Base-by-base conservation (phyloP, 2,888 invertebrate genomes). In the Therioaphis trifolii region DNA sequence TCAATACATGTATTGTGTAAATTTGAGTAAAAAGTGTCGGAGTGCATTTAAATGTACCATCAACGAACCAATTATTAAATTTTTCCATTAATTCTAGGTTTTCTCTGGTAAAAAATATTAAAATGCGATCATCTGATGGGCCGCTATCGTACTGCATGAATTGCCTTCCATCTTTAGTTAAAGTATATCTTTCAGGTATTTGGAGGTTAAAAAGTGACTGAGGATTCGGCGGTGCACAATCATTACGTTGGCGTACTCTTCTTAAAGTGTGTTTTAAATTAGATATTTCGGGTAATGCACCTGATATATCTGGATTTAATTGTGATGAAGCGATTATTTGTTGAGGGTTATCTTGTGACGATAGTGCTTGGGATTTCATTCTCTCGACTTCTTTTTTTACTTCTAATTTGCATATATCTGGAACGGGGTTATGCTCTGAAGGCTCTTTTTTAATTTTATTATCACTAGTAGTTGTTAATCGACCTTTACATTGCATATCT, bases 361-460 rank as follows among this genome's bases (percentile, higher is more conserved):
- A 40, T 66, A 66, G 35, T 66, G 66, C 40, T 66, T 66, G 66
- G 7, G 66, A 66, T 35, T 40, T 66, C 35, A 66, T 66, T 66
- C 66, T 66, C 35, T 35, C 35, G 18, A 66, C 35, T 66, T 66
- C 18, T 66, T 69, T 69, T 46, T 69, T 69, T 43, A 69, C 69
- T 69, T 69, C 43, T 29, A 63, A 43, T 69, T 69, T 69, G 69
- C 40, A 69, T 46, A 69, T 15, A 69, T 69, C 69, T 69, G 40
- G 66, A 18, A 66, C n/a, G n/a, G n/a, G n/a, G n/a, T n/a, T n/a
- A n/a, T n/a, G n/a, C n/a, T n/a, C n/a, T n/a, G n/a, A n/a, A 2
- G 35, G 58, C 58, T 61, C 27, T 27, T 27, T 27, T 61, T 27
- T 61, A 61, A 61, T 27, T 58, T 1, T 58, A 58, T 24, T 58